These are phyloP conservation scores for Chouioia cunea DNA, from an alignment of 2,888 invertebrate genomes.

Conservation along the genomic window DNA sequence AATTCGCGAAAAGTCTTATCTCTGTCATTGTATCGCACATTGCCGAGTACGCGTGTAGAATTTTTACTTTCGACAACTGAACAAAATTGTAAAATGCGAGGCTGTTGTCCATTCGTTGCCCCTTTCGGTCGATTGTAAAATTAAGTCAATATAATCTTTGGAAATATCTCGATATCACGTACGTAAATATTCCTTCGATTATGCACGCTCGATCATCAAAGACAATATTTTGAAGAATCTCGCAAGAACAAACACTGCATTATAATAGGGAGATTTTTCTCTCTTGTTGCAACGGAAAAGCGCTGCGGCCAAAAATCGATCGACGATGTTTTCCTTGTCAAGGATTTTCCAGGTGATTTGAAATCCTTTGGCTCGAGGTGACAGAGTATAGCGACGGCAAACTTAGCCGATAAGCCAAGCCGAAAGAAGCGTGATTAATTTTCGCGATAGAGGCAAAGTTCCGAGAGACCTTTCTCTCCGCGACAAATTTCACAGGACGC, in stretches of 20 bases:
- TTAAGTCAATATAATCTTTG: too few relatives aligned
- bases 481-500: conserved; percentile 36
- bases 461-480: not conserved
- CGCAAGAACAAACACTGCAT: conserved; percentile 39
- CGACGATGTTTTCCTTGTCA: conserved; percentile 41
- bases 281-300: conserved; percentile 21
- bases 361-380: conserved; percentile 3
- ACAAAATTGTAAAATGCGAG: too few relatives aligned
- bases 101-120: too few relatives aligned
- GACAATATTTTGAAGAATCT: conserved; percentile 50
- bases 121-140: too few relatives aligned
- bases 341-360: conserved; percentile 41
- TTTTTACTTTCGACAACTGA: not conserved
- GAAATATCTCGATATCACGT: too few relatives aligned
- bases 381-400: not conserved
- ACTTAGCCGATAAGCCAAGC: conserved; percentile 12
- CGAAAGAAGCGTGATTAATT: conserved; percentile 40
- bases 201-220: too few relatives aligned
- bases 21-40: too few relatives aligned
- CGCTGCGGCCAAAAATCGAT: conserved; percentile 25
- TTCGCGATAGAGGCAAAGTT: conserved; percentile 24
- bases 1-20: too few relatives aligned
- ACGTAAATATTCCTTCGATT: too few relatives aligned
- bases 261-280: not conserved
- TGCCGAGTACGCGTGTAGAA: too few relatives aligned